Evolutionary conservation across 2,113 vertebrate genomes (phyloP).

Genomic region (Hippocampus mohnikei): DNA sequence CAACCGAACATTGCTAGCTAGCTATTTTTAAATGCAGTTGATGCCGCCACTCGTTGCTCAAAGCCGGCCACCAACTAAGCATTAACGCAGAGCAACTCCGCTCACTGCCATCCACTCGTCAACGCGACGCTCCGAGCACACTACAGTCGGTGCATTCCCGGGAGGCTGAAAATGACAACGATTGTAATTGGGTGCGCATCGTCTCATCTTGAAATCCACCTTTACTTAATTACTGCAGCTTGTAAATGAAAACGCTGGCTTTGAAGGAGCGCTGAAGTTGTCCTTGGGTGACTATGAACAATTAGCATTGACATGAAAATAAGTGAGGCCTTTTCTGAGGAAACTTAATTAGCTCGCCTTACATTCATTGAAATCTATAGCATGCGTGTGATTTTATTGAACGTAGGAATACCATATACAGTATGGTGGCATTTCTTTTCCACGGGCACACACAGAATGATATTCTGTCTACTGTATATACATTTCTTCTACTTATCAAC

Average conservation of each 20-base stretch:
- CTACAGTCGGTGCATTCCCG: slow-evolving; percentile 18
- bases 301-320: background rate
- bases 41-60: slow-evolving; percentile 41
- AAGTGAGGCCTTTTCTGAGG: background rate
- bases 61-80: slow-evolving; percentile 27
- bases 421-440: background rate
- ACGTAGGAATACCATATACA: background rate
- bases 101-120: slow-evolving; percentile 24
- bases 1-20: slow-evolving; percentile 56
- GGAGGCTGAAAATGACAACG: slow-evolving; percentile 44
- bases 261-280: slow-evolving; percentile 8
- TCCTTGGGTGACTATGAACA: slow-evolving; percentile 6
- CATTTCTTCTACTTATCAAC: too few species aligned
- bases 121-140: slow-evolving; percentile 21
- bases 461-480: too few species aligned
- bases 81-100: slow-evolving; percentile 21
- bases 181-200: slow-evolving; percentile 37
- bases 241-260: slow-evolving; percentile 28
- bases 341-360: background rate
- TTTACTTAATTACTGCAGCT: slow-evolving; percentile 17
- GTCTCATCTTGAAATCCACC: slow-evolving; percentile 46
- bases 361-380: background rate
- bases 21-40: slow-evolving; percentile 61
- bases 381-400: background rate
- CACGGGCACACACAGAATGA: too few species aligned